Percentiles rank a stretch among this genome's conserved stretches.
Conservation (phyloP, 2,797 vertebrate genomes). For the Syndactyla subalaris region DNA sequence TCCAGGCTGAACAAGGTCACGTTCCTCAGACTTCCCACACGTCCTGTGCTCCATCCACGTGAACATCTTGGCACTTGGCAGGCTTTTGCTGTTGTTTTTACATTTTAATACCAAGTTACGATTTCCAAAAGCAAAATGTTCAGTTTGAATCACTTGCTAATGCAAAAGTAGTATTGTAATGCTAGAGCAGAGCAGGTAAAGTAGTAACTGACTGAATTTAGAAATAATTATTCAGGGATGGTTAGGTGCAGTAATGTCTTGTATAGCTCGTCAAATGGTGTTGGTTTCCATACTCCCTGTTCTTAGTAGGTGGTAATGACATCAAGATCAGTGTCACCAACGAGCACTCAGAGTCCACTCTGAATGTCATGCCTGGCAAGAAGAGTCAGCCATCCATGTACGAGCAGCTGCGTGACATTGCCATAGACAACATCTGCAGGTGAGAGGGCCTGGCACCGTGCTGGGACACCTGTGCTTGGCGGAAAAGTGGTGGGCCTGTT, state of each 20-base stretch:
- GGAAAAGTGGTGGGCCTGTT: fast-evolving
- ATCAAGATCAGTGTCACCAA: slow-evolving; percentile 98
- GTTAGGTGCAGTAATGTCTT: neutral
- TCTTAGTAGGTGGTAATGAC: slow-evolving; percentile 83
- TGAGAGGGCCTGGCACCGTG: slow-evolving; percentile 25
- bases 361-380: slow-evolving; percentile 84
- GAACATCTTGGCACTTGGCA: neutral
- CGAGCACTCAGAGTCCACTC: slow-evolving; percentile 92
- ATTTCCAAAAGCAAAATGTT: neutral
- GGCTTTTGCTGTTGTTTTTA: neutral
- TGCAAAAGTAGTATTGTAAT: neutral
- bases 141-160: neutral
- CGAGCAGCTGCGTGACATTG: slow-evolving; percentile 95
- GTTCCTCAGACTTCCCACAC: neutral
- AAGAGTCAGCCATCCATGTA: slow-evolving; percentile 96
- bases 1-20: neutral
- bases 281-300: neutral
- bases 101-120: neutral
- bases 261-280: neutral
- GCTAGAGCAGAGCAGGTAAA: neutral
- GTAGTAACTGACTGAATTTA: neutral
- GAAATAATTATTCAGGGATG: neutral
- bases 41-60: neutral
- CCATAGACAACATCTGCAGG: slow-evolving; percentile 99
- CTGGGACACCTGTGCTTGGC: neutral